Evolutionary conservation across 2,888 invertebrate genomes (phyloP).

Genomic region (Callyntrura guangdongensis): DNA sequence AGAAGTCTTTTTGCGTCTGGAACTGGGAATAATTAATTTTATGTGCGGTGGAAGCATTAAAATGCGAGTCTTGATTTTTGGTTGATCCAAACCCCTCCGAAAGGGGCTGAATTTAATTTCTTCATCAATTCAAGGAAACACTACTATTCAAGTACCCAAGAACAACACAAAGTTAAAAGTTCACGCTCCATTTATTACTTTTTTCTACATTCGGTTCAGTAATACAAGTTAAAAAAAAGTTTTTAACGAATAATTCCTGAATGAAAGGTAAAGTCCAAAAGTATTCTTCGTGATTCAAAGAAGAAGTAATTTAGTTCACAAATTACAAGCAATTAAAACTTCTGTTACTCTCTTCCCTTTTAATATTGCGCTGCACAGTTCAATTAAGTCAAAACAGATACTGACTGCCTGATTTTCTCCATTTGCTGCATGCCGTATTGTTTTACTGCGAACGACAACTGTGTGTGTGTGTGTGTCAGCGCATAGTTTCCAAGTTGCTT

Average conservation of each 20-base stretch:
- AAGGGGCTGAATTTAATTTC: neutral
- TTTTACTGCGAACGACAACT: neutral
- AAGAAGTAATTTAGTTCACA: conserved; percentile 26
- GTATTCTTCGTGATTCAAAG: neutral
- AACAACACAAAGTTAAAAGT: conserved; percentile 11
- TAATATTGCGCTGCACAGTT: neutral
- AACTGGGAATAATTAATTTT: neutral
- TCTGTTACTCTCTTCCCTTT: conserved; percentile 6
- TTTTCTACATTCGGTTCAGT: neutral
- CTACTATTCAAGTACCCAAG: neutral
- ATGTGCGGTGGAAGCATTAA: neutral
- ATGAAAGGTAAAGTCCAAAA: neutral
- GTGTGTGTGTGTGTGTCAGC: neutral
- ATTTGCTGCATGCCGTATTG: neutral
- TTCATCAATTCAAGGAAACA: neutral
- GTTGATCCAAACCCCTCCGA: neutral
- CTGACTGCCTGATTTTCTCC: neutral
- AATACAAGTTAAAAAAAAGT: neutral
- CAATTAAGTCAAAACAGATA: neutral
- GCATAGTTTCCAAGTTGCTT: neutral
- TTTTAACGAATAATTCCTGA: neutral
- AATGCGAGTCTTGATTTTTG: neutral
- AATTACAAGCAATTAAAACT: conserved; percentile 31
- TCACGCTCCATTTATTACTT: conserved; percentile 35
- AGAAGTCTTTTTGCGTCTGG: neutral